phyloP scores from a whole-genome alignment of 2,797 vertebrate species.

The Borostomias antarcticus region DNA sequence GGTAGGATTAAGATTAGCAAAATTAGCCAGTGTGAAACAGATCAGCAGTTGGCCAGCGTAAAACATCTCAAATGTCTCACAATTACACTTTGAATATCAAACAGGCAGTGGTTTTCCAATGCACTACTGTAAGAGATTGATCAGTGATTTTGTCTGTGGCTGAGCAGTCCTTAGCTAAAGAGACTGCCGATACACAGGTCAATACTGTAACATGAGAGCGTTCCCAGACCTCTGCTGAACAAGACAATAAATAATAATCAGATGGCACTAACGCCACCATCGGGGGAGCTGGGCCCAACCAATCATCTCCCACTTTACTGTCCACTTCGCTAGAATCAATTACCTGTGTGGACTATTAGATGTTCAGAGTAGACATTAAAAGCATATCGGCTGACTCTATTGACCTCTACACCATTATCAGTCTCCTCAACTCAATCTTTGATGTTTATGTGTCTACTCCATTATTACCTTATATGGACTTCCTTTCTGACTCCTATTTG shows the following conservation, averaged over 20 bases:
- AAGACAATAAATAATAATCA: slow-evolving; percentile 30
- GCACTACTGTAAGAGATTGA: too few species aligned
- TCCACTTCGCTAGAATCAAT: slow-evolving; percentile 30
- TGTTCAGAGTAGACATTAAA: slow-evolving; percentile 7
- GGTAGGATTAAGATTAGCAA: too few species aligned
- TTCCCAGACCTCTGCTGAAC: slow-evolving; percentile 11
- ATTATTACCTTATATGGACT: too few species aligned
- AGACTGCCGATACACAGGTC: slow-evolving; percentile 36
- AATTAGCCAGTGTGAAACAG: too few species aligned
- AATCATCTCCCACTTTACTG: slow-evolving; percentile 18
- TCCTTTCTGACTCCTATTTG: too few species aligned
- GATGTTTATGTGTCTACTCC: too few species aligned
- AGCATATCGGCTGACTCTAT: neutral
- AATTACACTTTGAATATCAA: too few species aligned
- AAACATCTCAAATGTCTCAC: too few species aligned
- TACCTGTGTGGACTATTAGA: slow-evolving; percentile 21
- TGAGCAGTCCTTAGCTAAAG: slow-evolving; percentile 42
- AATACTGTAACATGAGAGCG: slow-evolving; percentile 35
- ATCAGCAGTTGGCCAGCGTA: too few species aligned
- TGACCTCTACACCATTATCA: neutral
- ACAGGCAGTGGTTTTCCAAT: too few species aligned
- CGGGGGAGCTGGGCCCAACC: slow-evolving; percentile 3
- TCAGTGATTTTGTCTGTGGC: slow-evolving; percentile 40
- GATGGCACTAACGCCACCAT: slow-evolving; percentile 34
- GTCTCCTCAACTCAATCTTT: neutral